Evolutionary conservation across 2,888 invertebrate genomes (phyloP).

Genomic region (Schizaphis graminum): DNA sequence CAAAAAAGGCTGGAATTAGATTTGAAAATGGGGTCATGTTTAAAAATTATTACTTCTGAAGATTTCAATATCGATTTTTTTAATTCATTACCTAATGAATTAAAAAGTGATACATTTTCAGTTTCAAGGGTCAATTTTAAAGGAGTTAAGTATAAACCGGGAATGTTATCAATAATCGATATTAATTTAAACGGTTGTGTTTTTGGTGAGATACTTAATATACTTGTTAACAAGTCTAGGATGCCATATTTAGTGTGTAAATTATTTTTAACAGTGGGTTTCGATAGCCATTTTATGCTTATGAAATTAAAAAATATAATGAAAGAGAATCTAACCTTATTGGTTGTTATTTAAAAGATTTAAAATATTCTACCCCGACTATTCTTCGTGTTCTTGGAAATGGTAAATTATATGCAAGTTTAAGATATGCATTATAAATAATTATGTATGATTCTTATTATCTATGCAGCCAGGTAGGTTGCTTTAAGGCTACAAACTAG

Average conservation of each 20-base stretch:
- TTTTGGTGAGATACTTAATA: too few relatives aligned
- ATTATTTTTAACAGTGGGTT: constrained; percentile 3
- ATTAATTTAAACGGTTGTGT: background rate
- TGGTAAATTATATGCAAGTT: too few relatives aligned
- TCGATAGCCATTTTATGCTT: background rate
- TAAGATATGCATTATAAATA: too few relatives aligned
- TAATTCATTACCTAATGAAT: background rate
- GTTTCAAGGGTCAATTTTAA: background rate
- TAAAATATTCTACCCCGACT: too few relatives aligned
- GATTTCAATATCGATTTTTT: background rate
- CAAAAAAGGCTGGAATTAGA: background rate
- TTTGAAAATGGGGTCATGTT: background rate
- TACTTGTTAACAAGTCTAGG: too few relatives aligned
- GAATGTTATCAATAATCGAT: background rate
- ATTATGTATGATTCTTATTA: too few relatives aligned
- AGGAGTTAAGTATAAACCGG: background rate
- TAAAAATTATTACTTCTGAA: constrained; percentile 6
- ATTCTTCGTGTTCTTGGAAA: too few relatives aligned
- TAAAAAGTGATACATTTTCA: background rate
- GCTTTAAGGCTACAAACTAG: too few relatives aligned
- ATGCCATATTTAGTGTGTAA: too few relatives aligned
- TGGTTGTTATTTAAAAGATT: background rate
- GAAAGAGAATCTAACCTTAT: too few relatives aligned
- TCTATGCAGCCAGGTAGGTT: too few relatives aligned
- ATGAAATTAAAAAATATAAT: too few relatives aligned